phyloP scores from a whole-genome alignment of 2,797 vertebrate species.

The Micropoecilia bifurca region DNA sequence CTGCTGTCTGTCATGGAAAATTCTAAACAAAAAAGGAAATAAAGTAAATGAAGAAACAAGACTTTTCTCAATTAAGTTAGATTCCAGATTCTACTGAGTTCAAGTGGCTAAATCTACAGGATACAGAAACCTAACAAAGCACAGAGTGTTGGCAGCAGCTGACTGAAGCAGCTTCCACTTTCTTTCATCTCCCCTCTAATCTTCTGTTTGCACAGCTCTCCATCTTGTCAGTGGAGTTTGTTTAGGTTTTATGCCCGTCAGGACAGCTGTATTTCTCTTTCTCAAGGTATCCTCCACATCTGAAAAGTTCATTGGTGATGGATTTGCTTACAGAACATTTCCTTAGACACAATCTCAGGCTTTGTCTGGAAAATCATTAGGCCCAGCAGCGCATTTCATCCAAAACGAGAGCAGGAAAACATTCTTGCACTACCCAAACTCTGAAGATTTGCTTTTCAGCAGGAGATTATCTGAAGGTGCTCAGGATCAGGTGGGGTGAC shows the following conservation, averaged over 20 bases:
- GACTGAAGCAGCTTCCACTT: slow-evolving; percentile 62
- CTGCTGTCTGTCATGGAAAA: neutral
- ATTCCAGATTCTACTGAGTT: slow-evolving; percentile 10
- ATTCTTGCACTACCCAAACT: slow-evolving; percentile 15
- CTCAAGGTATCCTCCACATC: slow-evolving; percentile 62
- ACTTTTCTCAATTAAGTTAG: neutral
- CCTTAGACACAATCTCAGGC: slow-evolving; percentile 38
- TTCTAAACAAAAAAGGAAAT: neutral
- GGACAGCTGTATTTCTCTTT: slow-evolving; percentile 60
- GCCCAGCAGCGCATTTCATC: slow-evolving; percentile 32
- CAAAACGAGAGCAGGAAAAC: slow-evolving; percentile 45
- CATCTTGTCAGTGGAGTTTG: slow-evolving; percentile 81
- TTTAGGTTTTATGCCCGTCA: slow-evolving; percentile 78
- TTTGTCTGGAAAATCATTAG: slow-evolving; percentile 71
- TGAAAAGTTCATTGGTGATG: slow-evolving; percentile 72
- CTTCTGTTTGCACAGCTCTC: slow-evolving; percentile 84
- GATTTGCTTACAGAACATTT: slow-evolving; percentile 69
- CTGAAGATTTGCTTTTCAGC: slow-evolving; percentile 36
- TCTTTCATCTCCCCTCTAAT: slow-evolving; percentile 83
- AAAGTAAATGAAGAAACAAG: neutral
- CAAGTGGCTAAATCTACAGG: slow-evolving; percentile 30
- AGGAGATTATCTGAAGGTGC: slow-evolving; percentile 12
- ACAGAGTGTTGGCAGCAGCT: slow-evolving; percentile 49
- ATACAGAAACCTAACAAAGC: slow-evolving; percentile 44
- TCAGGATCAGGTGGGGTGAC: neutral